Evolutionary conservation across 2,888 invertebrate species (phyloP).

Genomic region (Dermolepida albohirtum): DNA sequence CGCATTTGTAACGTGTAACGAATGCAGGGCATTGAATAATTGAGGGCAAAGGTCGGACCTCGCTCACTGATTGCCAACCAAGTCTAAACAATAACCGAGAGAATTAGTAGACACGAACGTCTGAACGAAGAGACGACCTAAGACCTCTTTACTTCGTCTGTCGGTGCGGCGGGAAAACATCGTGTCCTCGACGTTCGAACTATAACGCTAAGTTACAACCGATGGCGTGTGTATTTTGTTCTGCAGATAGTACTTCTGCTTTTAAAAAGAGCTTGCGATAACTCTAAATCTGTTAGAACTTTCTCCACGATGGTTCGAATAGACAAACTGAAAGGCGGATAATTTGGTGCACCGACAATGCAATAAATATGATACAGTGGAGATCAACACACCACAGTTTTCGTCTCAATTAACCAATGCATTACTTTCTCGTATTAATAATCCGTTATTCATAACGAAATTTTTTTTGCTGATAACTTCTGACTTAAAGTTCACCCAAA

Average conservation of each 20-base stretch:
- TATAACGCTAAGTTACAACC: constrained; percentile 35
- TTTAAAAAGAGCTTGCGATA: too few relatives aligned
- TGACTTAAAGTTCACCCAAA: too few relatives aligned
- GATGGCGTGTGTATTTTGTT: constrained; percentile 8
- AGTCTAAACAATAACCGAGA: constrained; percentile 49
- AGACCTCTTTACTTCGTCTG: constrained; percentile 39
- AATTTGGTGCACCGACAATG: too few relatives aligned
- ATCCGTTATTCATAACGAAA: too few relatives aligned
- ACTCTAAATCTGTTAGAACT: not conserved
- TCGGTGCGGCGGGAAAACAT: constrained; percentile 53
- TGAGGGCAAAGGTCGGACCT: constrained; percentile 58
- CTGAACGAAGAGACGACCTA: constrained; percentile 46
- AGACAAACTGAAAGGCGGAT: too few relatives aligned
- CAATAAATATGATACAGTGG: too few relatives aligned
- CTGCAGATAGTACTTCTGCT: not conserved
- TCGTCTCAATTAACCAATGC: too few relatives aligned
- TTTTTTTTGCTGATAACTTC: too few relatives aligned
- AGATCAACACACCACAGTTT: too few relatives aligned
- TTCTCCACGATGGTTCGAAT: too few relatives aligned
- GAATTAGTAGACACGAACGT: constrained; percentile 50
- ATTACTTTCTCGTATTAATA: too few relatives aligned
- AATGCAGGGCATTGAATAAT: constrained; percentile 56
- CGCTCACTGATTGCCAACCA: constrained; percentile 55
- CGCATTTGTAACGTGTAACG: constrained; percentile 45
- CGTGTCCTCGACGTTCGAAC: constrained; percentile 49